phyloP scores from a whole-genome alignment of 2,113 vertebrate genomes.

The Zosterops hypoxanthus region DNA sequence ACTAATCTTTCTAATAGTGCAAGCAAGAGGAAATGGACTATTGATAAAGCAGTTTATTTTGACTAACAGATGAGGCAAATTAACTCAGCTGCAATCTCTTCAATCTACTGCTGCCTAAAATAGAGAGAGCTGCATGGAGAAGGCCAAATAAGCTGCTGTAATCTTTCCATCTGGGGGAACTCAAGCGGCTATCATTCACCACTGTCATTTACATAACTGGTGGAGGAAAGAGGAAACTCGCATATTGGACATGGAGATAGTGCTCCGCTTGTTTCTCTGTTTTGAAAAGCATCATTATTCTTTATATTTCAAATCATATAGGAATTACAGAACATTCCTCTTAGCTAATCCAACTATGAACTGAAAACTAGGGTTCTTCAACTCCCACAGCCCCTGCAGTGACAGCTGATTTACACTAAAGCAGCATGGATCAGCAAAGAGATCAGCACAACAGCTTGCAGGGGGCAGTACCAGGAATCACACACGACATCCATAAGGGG shows the following conservation, averaged over 20 bases:
- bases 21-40: neutral
- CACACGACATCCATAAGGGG: neutral
- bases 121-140: neutral
- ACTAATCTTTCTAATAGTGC: neutral
- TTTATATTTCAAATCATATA: neutral
- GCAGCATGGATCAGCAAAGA: neutral
- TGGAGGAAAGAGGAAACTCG: neutral
- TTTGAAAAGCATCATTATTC: neutral
- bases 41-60: slow-evolving; percentile 13
- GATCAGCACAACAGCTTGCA: neutral
- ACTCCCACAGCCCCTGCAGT: neutral
- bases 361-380: neutral
- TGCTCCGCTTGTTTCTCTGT: neutral
- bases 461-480: neutral
- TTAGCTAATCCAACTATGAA: neutral
- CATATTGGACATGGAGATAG: neutral
- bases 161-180: neutral
- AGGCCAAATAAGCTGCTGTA: neutral
- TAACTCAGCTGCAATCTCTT: neutral
- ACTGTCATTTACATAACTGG: neutral
- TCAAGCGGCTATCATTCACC: neutral
- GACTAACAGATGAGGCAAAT: neutral
- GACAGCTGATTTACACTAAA: neutral
- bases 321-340: neutral
- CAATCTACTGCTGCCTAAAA: neutral